Base-by-base conservation (phyloP, 2,888 invertebrate species). In the Leptothorax acervorum region DNA sequence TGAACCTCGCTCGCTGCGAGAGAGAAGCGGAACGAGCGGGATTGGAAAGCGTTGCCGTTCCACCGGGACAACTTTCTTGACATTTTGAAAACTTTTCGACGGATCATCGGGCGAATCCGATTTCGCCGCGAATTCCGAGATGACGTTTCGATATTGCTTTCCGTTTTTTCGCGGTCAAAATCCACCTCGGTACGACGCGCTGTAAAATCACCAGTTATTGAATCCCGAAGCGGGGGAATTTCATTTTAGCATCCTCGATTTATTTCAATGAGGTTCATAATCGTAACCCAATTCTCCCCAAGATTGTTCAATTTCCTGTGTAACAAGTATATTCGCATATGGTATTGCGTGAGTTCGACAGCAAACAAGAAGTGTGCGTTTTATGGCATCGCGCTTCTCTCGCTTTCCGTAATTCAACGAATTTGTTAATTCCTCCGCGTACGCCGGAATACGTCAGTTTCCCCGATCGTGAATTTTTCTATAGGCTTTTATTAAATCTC, bases 201-300 rank as follows among this genome's bases (percentile, higher is more conserved):
- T 55, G 71, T 57, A 70, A 79, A 45, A 35, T 70, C 70, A 39
- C 35, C 62, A 48, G 68, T 62, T 75, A 45, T 78, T 57, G 79
- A 79, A 48, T 51, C 60, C 75, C 42, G 70, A 51, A 57, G 28
- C 73, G 55, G 12, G 12, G 15, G 15, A 78, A 65, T 66, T 53
- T 65, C 62, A 57, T 57, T 81, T 75, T 71, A 84, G 63, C n/a
- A 65, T 76, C 81, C 65, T 35, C 75, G 81, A 88, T 87, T 88
- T 89, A 87, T 87, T 51, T 76, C 55, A 9, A 55, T 39, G 65
- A 45, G 82, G n/a, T 71, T 66, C 84, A 28, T 53, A 82, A 86
- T 88, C 85, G 85, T 89, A 87, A 88, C 84, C 87, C 76, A 73
- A 75, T 85, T 88, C 9, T 39, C 15, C 35, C 45, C 12, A 15